Base-by-base conservation (phyloP, 92 coral and sea anemone species). In the Bergia puertoricense region DNA sequence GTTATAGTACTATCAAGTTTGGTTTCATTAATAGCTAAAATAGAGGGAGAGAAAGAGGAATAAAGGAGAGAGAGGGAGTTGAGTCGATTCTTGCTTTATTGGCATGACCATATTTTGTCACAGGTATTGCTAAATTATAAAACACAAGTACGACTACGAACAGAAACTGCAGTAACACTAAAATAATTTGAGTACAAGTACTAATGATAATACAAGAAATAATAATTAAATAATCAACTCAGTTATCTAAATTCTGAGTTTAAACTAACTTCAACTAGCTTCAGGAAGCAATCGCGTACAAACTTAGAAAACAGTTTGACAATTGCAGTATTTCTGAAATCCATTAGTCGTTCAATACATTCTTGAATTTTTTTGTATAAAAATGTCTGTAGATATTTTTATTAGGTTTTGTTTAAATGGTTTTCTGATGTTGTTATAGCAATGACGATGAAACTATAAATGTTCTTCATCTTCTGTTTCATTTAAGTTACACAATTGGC, bases 391-490 rank as follows among this genome's bases (percentile, higher is more conserved):
- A 69, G 8, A 69, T 23, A 69, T n/a, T 69, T 30, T n/a, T 22
- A 4, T 69, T 69, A 20, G 75, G 36, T 69, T 69, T 69, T 69
- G 75, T 69, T 30, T 69, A 69, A 69, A 30, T 69, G 40, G 23
- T 8, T n/a, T 69, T 69, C 75, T 69, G 75, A 69, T 69, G 75
- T 13, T 69, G 75, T 69, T 69, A 69, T 69, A 69, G 40, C 75
- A 69, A n/a, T 69, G 75, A 13, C 75, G 23, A 69, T 69, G 75
- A 69, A 69, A 69, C 40, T 23, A 69, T 69, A 69, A 69, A 69
- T 69, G 75, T 22, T 69, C 23, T 69, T n/a, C 40, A 37, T 69
- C 75, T 69, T 69, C 75, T 6, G 75, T 69, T 69, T 69, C 40
- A 69, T 69, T 69, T 69, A 69, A 69, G 75, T 69, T 69, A 37